A percentile compares a stretch with the other conserved stretches of the same genome.
Conservation (phyloP, 37 sponge, comb jelly and placozoan species). For the Axinella damicornis region DNA sequence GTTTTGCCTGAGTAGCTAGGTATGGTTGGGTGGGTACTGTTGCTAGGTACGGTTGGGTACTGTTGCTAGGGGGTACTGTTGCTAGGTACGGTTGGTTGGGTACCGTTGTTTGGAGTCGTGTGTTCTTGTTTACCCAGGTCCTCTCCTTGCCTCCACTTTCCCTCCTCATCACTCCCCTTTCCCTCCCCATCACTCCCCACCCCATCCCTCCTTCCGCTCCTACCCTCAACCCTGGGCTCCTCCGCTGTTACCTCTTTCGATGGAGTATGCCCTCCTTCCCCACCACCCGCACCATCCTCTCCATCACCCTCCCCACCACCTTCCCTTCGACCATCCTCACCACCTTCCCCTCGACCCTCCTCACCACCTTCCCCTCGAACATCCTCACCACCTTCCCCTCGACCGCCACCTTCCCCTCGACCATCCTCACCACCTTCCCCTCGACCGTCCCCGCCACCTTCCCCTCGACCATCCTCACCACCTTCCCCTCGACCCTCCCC, state of each 20-base stretch:
- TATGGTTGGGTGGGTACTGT: no score
- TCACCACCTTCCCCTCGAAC: neutral
- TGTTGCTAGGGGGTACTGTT: no score
- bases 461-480: neutral
- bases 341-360: neutral
- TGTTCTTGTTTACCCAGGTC: conserved; percentile 9
- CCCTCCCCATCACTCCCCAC: neutral
- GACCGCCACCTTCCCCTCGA: neutral
- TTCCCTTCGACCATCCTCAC: neutral
- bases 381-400: neutral
- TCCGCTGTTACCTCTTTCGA: neutral
- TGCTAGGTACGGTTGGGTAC: no score
- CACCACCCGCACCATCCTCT: no score
- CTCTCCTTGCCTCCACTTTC: neutral
- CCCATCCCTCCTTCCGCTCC: neutral
- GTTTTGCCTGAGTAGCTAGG: no score
- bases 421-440: neutral
- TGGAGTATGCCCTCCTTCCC: neutral
- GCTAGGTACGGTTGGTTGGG: no score
- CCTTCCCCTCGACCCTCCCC: neutral
- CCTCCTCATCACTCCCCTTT: neutral
- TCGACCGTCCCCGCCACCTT: neutral
- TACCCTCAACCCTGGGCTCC: neutral
- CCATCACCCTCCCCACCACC: neutral
- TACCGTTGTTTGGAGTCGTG: neutral